Evolutionary conservation across 2,797 vertebrate genomes (phyloP).

Genomic region (Parambassis ranga): DNA sequence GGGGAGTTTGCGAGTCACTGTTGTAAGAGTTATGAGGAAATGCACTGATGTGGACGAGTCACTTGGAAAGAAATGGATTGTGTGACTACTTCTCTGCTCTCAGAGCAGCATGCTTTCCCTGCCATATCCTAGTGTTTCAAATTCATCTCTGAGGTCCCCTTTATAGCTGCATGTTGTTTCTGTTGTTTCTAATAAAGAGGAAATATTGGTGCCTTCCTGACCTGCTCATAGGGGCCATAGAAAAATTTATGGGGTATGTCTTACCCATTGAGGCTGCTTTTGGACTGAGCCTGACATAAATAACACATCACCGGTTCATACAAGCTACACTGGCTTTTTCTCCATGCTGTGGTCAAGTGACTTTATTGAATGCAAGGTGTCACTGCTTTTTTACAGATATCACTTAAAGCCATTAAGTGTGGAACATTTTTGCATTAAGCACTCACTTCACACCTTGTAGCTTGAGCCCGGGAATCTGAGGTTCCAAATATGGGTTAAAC

Average conservation of each 20-base stretch:
- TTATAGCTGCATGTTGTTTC: slow-evolving; percentile 67
- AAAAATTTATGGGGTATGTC: slow-evolving; percentile 69
- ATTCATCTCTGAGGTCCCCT: slow-evolving; percentile 53
- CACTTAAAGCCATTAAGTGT: neutral
- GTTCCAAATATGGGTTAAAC: neutral
- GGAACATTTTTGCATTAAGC: neutral
- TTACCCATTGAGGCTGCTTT: slow-evolving; percentile 56
- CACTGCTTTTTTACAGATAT: neutral
- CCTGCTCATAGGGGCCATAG: slow-evolving; percentile 72
- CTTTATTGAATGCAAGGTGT: slow-evolving; percentile 50
- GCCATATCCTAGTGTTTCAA: slow-evolving; percentile 29
- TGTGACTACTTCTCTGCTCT: slow-evolving; percentile 62
- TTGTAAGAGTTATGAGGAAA: slow-evolving; percentile 54
- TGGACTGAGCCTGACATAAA: slow-evolving; percentile 67
- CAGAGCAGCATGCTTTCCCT: slow-evolving; percentile 24
- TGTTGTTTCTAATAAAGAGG: slow-evolving; percentile 78
- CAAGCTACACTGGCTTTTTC: slow-evolving; percentile 37
- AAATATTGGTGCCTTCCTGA: slow-evolving; percentile 78
- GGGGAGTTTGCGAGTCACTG: slow-evolving; percentile 37
- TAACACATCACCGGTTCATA: slow-evolving; percentile 58
- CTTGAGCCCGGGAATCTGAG: neutral
- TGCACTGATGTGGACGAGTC: slow-evolving; percentile 13
- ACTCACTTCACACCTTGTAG: neutral
- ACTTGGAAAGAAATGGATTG: slow-evolving; percentile 52
- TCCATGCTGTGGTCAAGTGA: slow-evolving; percentile 52